A percentile compares a stretch with the other conserved stretches of the same genome.
Conservation (phyloP, 1,140 invertebrate genomes). For the Halyomorpha halys region DNA sequence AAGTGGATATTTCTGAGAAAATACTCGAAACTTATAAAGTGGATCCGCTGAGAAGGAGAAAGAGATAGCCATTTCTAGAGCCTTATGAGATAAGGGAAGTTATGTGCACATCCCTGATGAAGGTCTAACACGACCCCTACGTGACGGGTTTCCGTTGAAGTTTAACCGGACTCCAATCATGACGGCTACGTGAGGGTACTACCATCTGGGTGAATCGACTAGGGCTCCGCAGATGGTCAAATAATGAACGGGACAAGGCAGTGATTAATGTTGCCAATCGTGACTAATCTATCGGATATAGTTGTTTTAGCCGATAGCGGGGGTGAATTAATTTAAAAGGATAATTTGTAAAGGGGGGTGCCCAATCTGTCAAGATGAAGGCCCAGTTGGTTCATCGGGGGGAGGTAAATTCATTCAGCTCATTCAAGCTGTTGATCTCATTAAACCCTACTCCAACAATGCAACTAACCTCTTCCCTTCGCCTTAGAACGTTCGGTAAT, state of each 20-base stretch:
- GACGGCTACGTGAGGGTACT: conserved; percentile 1
- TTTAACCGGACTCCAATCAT: neutral
- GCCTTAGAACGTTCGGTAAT: neutral
- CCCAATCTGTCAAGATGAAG: conserved; percentile 4
- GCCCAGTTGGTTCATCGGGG: neutral
- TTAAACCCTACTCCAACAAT: neutral
- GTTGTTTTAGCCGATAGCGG: neutral
- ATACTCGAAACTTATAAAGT: no score
- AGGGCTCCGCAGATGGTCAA: neutral
- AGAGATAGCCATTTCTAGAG: no score
- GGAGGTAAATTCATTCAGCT: neutral
- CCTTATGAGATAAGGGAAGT: no score
- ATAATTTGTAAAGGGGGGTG: neutral
- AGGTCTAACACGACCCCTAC: no score
- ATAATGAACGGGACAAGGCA: conserved; percentile 2
- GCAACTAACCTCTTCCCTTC: neutral
- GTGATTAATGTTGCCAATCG: conserved; percentile 6
- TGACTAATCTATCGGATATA: conserved; percentile 1
- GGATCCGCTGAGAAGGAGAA: no score
- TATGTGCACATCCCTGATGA: no score
- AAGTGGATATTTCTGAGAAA: no score
- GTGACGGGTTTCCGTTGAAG: no score
- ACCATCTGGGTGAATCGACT: neutral
- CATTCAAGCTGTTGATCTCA: neutral
- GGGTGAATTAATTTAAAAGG: conserved; percentile 5